Conservation (phyloP, 2,888 invertebrate species). For the Balanococcus diminutus region DNA sequence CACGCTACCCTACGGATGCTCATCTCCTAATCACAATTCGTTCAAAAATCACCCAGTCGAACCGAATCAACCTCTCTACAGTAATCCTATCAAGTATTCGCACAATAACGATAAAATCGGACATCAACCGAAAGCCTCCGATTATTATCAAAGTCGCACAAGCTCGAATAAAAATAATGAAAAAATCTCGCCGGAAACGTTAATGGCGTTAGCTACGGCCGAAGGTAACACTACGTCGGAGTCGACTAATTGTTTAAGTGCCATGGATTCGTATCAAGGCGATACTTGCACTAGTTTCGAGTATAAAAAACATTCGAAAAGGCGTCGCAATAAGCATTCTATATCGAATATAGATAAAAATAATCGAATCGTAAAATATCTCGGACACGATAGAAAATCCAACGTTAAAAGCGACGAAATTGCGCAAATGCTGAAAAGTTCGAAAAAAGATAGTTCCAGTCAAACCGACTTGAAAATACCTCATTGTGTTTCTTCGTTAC, state of each 20-base stretch:
- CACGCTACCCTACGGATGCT: neutral
- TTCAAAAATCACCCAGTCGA: constrained; percentile 1
- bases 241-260: constrained; percentile 54
- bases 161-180: constrained; percentile 48
- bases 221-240: constrained; percentile 55
- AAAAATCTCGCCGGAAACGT: constrained; percentile 48
- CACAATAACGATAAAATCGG: neutral
- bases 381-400: constrained; percentile 38
- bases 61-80: neutral
- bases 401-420: constrained; percentile 17
- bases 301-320: constrained; percentile 50
- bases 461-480: constrained; percentile 73
- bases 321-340: constrained; percentile 28
- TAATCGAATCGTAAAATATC: constrained; percentile 45
- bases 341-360: constrained; percentile 22
- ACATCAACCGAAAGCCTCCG: neutral
- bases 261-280: constrained; percentile 54
- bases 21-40: constrained; percentile 19
- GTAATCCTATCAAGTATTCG: neutral
- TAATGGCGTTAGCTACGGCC: constrained; percentile 58
- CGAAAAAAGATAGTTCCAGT: constrained; percentile 70
- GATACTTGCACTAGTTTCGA: constrained; percentile 52
- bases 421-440: constrained; percentile 57
- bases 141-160: constrained; percentile 46
- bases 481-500: constrained; percentile 51